Evolutionary conservation across 2,797 vertebrate genomes (phyloP), one percentile per base, ranked within the genome.

Genomic region (Eupleurogrammus muticus): DNA sequence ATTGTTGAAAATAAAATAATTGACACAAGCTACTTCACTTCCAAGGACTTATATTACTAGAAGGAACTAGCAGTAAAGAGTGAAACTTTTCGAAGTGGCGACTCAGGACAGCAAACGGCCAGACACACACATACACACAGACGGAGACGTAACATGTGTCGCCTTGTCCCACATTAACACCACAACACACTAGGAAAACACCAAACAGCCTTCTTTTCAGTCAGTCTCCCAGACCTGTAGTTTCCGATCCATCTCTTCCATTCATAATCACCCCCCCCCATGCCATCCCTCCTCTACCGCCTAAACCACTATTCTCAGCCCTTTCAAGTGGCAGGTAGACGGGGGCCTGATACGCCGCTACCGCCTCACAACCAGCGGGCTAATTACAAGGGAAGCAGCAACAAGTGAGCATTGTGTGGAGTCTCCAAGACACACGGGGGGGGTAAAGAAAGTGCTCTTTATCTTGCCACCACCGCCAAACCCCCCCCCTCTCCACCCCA

Each of bases 321-420:
- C 87, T 90, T 90, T 92, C 85, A 90, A 81, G 81, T 89, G 79
- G 76, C 82, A 87, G 85, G 87, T 88, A 86, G 77, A 84, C 28
- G 64, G 71, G 55, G 73, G 71, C 69, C 76, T 10, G 72, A 84
- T 81, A 19, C 49, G 53, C 52, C 50, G 68, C 82, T 71, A 67
- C 81, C 64, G 73, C 87, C 80, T 85, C 66, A 58, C 80, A 82
- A 83, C 73, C 69, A 76, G 64, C 20, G 47, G 78, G 75, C 83
- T 92, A 93, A 93, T 92, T 91, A 92, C 86, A 92, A 89, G 90
- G 88, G 73, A 88, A 67, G 82, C 75, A 75, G 77, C 83, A 87
- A 89, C 86, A 90, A 89, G 87, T 85, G 82, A 87, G 84, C 84
- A 90, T 88, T 86, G 88, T 90, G 81, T 84, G 84, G 84, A 89